phyloP scores from a whole-genome alignment of 92 coral and sea anemone genomes.

The Porites lobata region DNA sequence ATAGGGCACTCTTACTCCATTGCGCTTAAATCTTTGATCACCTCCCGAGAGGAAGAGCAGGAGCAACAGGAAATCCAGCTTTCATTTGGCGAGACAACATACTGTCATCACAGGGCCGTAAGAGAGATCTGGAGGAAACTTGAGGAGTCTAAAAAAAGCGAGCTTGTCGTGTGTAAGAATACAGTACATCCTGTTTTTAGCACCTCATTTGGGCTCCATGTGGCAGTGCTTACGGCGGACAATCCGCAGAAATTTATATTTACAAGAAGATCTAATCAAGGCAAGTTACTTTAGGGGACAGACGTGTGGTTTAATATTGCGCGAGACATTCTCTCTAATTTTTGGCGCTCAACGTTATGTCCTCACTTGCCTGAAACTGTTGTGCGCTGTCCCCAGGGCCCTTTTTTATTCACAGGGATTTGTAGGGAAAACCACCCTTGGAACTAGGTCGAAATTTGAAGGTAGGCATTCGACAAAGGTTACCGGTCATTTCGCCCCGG shows the following conservation, averaged over 20 bases:
- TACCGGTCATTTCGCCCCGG: no score
- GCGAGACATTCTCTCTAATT: background rate
- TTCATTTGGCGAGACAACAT: conserved; percentile 87
- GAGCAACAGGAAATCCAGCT: conserved; percentile 94
- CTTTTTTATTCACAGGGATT: no score
- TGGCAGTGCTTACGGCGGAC: conserved; percentile 99
- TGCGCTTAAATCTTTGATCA: conserved; percentile 89
- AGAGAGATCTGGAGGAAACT: conserved; percentile 95
- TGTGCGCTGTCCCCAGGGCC: no score
- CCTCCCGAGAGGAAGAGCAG: conserved; percentile 97
- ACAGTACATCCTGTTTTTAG: conserved; percentile 92
- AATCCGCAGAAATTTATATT: conserved; percentile 91
- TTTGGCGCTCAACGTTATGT: no score
- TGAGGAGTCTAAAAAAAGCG: conserved; percentile 74
- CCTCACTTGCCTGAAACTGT: no score
- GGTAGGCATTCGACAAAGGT: no score
- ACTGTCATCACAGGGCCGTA: conserved; percentile 98
- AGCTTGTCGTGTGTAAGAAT: conserved; percentile 88
- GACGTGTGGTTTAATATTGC: background rate
- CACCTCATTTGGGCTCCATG: conserved; percentile 99
- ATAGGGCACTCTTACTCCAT: conserved; percentile 92
- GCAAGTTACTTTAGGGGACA: conserved; percentile 28
- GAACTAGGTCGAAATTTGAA: no score
- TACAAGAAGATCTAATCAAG: conserved; percentile 93
- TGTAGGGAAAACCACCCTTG: no score